Conservation (phyloP, 2,113 vertebrate genomes). For the Fukomys damarensis region DNA sequence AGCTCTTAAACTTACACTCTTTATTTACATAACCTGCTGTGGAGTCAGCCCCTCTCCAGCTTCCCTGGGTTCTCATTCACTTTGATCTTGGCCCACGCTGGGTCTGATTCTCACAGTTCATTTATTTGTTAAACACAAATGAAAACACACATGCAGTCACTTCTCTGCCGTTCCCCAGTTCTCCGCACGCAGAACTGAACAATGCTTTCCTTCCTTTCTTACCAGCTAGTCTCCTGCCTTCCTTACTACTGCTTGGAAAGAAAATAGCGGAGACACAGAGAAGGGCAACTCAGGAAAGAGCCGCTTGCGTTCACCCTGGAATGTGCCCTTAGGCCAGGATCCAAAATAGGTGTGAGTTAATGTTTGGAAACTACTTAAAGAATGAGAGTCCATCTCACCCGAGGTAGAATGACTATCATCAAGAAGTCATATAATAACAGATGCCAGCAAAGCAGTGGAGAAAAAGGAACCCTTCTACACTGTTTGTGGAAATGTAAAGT, state of each 20-base stretch:
- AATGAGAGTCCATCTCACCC: not conserved
- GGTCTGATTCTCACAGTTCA: not conserved
- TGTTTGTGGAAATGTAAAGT: not conserved
- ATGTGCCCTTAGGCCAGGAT: accelerated
- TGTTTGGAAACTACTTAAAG: not conserved
- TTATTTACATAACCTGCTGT: not conserved
- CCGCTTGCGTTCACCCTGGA: not conserved
- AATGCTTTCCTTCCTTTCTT: not conserved
- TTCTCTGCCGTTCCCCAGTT: not conserved
- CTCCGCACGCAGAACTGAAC: not conserved
- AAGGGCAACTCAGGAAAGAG: not conserved
- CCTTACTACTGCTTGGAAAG: not conserved
- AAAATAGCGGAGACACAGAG: not conserved
- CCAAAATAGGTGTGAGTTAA: not conserved
- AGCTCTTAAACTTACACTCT: not conserved
- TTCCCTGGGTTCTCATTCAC: not conserved
- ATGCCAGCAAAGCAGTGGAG: not conserved
- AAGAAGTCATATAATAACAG: not conserved
- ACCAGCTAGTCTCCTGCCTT: no score
- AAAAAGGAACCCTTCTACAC: not conserved
- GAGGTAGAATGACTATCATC: not conserved
- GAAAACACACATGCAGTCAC: accelerated
- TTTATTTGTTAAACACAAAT: not conserved
- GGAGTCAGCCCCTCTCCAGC: accelerated
- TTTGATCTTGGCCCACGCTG: not conserved